Evolutionary conservation across 2,113 vertebrate genomes (phyloP).

Genomic region (Cyprinodon tularosa): DNA sequence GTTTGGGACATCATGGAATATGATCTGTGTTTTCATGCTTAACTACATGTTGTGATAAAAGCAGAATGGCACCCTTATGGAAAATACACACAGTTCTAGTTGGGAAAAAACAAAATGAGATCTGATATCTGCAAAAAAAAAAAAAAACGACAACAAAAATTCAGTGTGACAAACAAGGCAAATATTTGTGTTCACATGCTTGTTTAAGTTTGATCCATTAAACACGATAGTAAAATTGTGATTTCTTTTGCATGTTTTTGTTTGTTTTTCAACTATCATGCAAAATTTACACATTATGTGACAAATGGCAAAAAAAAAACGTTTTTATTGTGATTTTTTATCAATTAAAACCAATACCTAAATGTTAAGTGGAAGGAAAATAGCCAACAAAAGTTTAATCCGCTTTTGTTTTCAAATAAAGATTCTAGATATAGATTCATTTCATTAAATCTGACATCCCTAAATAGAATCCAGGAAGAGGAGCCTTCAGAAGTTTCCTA

Average conservation of each 20-base stretch:
- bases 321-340: background rate
- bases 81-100: slow-evolving; percentile 61
- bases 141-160: slow-evolving; percentile 19
- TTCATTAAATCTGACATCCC: too few species aligned
- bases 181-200: slow-evolving; percentile 36
- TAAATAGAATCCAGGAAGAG: too few species aligned
- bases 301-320: background rate
- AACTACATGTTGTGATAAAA: slow-evolving; percentile 26
- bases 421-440: too few species aligned
- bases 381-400: too few species aligned
- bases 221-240: background rate
- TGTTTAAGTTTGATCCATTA: slow-evolving; percentile 33
- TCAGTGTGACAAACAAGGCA: slow-evolving; percentile 57
- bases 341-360: too few species aligned
- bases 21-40: slow-evolving; percentile 19
- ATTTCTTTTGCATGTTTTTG: background rate
- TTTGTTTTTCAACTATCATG: background rate
- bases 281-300: background rate
- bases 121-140: slow-evolving; percentile 38
- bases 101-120: slow-evolving; percentile 49
- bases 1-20: slow-evolving; percentile 30
- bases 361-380: too few species aligned
- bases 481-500: too few species aligned
- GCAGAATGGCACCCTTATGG: slow-evolving; percentile 66
- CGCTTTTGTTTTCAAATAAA: too few species aligned